Evolutionary conservation across 2,888 invertebrate genomes (phyloP), one percentile per base, ranked within the genome.

Genomic region (Rhamnusium bicolor): DNA sequence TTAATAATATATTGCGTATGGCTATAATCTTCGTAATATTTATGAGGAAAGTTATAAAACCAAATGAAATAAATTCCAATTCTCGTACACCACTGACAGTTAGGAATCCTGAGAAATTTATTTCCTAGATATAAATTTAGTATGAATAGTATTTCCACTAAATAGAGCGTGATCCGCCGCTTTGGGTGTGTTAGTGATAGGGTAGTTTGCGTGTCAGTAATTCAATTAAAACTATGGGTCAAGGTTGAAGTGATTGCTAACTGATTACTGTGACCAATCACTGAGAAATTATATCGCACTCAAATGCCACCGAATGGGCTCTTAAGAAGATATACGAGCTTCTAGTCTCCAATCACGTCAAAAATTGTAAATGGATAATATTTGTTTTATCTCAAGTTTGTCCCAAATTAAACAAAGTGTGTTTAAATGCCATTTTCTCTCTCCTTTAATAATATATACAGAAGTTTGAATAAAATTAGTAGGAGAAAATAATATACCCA

Each of bases 191-290:
- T 16, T 24, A 54, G 14, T 18, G 29, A 58, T 58, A 29, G 56
- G 56, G 56, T 58, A 27, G 56, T 58, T 58, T 58, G 56, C 56
- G 56, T 58, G 56, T 58, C 29, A 29, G 29, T 27, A 58, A 58
- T 58, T 27, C 56, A 58, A 58, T 58, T 58, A 58, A 29, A 4
- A 2, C 14, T 12, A 27, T 14, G 56, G 56, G 56, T 58, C 56
- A 58, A 58, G 56, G 56, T 7, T 3, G 16, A n/a, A n/a, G 56
- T 29, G 56, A 29, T 29, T 58, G 4, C 24, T 58, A 58, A 58
- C 27, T 58, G 27, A 58, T 58, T 58, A 27, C 56, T n/a, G 54
- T 24, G 19, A 19, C 51, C 10, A 51, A 24, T 58, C 47, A 4
- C 16, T 16, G 14, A 47, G 14, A 8, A 27, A 58, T 29, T 27